Evolutionary conservation across 1,140 invertebrate species (phyloP).

Genomic region (Steinernema khuongi): DNA sequence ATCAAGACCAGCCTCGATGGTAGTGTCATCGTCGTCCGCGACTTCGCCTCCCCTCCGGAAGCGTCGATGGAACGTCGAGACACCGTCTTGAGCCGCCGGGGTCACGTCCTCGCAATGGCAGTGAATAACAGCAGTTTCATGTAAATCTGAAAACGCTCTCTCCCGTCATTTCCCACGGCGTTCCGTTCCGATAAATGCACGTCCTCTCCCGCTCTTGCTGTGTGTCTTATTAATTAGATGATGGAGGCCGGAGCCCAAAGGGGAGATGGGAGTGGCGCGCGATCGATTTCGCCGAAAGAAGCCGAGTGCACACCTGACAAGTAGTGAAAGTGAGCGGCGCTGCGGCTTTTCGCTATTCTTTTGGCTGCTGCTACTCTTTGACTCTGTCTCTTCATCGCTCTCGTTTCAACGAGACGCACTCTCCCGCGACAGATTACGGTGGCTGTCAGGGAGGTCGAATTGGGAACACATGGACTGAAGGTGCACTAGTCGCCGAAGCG

Average conservation of each 20-base stretch:
- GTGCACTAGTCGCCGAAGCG: too few species aligned
- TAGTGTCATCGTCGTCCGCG: not conserved
- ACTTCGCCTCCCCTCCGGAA: not conserved
- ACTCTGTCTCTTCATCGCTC: not conserved
- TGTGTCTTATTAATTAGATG: not conserved
- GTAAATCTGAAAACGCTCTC: constrained; percentile 10
- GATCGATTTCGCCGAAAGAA: not conserved
- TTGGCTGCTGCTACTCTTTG: not conserved
- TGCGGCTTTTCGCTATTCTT: not conserved
- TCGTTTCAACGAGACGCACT: not conserved
- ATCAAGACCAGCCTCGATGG: not conserved
- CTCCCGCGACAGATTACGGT: not conserved
- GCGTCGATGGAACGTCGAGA: not conserved
- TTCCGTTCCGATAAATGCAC: not conserved
- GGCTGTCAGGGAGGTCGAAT: constrained; percentile 14
- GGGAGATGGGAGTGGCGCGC: not conserved
- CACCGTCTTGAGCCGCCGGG: not conserved
- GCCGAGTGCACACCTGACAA: not conserved
- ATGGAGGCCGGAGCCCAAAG: too few species aligned
- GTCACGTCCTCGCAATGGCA: constrained; percentile 2
- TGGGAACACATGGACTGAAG: too few species aligned
- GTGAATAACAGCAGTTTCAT: not conserved
- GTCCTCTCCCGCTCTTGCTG: not conserved
- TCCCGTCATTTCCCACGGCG: too few species aligned
- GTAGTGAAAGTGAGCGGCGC: not conserved